Conservation (phyloP, 2,113 vertebrate genomes). For the Notothenia coriiceps region DNA sequence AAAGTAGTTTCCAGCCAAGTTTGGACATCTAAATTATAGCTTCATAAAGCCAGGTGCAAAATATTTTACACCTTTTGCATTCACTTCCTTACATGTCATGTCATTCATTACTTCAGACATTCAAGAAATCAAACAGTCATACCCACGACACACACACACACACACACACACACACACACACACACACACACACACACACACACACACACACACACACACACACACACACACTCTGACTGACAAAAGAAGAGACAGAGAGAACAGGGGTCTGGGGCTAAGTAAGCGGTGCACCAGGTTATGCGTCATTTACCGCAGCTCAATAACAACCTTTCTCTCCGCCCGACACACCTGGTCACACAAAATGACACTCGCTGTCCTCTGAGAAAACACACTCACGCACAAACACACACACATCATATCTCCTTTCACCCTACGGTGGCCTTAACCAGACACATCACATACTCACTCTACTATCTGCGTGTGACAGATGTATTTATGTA, state of each 20-base stretch:
- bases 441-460: constrained; percentile 81
- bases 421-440: constrained; percentile 69
- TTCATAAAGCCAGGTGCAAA: neutral
- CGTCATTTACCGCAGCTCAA: constrained; percentile 76
- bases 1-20: neutral
- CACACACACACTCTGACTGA: constrained; percentile 1
- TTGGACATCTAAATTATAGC: neutral
- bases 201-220: constrained; percentile 17
- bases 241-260: constrained; percentile 38
- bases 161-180: too few species aligned
- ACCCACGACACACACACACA: too few species aligned
- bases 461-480: constrained; percentile 73
- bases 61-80: neutral
- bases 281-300: constrained; percentile 67
- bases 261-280: constrained; percentile 53
- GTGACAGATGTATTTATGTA: constrained; percentile 86
- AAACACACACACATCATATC: constrained; percentile 31
- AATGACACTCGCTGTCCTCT: constrained; percentile 71
- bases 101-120: neutral
- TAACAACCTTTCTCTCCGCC: constrained; percentile 67
- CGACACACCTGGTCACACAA: constrained; percentile 74
- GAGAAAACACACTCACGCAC: constrained; percentile 37
- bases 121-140: constrained; percentile 1
- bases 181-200: constrained; percentile 1
- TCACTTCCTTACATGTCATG: neutral